Evolutionary conservation across 2,888 invertebrate species (phyloP).

Genomic region (Fabriciana adippe): DNA sequence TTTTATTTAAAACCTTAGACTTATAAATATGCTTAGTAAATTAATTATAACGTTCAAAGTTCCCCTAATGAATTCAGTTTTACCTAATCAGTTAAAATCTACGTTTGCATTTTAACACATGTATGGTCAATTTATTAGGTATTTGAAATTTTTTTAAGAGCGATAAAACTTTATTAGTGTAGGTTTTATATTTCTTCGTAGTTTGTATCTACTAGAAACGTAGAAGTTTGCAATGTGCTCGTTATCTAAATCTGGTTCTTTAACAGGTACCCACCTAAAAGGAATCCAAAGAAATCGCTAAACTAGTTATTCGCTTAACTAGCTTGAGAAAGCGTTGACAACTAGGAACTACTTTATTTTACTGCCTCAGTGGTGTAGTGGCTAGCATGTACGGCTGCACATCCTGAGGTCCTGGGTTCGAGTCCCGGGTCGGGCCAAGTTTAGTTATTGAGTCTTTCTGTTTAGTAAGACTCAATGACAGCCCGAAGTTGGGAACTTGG

Average conservation of each 20-base stretch:
- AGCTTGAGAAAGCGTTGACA: conserved; percentile 38
- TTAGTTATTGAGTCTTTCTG: too few species aligned
- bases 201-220: background rate
- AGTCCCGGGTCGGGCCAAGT: too few species aligned
- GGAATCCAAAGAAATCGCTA: conserved; percentile 41
- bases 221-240: conserved; percentile 43
- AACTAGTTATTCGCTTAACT: conserved; percentile 39
- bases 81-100: background rate
- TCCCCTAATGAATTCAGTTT: too few species aligned
- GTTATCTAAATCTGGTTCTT: conserved; percentile 35
- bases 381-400: too few species aligned
- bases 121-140: background rate
- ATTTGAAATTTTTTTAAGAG: background rate
- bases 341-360: background rate
- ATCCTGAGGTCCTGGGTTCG: too few species aligned
- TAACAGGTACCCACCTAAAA: conserved; percentile 22
- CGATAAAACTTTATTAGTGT: conserved; percentile 15
- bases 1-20: too few species aligned
- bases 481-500: too few species aligned
- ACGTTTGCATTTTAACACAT: background rate
- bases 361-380: too few species aligned
- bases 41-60: too few species aligned
- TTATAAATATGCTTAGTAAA: too few species aligned
- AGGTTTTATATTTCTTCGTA: background rate
- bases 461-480: too few species aligned